Base-by-base conservation (phyloP, 1,140 invertebrate genomes). In the Meteorus sp. region DNA sequence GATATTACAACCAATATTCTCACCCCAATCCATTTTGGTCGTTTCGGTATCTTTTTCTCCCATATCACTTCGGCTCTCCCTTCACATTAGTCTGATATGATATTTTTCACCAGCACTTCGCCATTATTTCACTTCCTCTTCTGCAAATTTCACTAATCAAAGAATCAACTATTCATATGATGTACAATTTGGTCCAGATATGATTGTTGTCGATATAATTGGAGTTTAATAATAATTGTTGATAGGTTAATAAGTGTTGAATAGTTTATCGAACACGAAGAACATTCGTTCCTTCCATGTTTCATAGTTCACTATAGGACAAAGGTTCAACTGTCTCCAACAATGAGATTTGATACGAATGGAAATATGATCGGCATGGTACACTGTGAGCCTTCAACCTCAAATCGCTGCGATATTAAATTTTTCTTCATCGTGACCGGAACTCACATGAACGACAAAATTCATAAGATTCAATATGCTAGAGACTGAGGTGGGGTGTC, bases 1-100 rank as follows among this genome's bases (percentile, higher is more conserved):
- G 67, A 72, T 75, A 77, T 76, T 77, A 77, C 73, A 78, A 76
- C 76, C 77, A 78, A 79, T 79, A 79, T 79, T 76, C 75, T 75
- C 72, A 73, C 75, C 73, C 72, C 68, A n/a, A n/a, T n/a, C n/a
- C 62, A 53, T 71, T 71, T 59, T 65, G 60, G 66, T 65, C 58
- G 57, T 50, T 52, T 52, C 45, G 44, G 51, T 25, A 37, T 52
- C 33, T 22, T 17, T 23, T 43, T 37, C 51, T 59, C 53, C 48
- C 53, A 57, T 41, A 31, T 61, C 29, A 44, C 57, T 27, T 54
- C 53, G 15, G 57, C 47, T 44, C 35, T 44, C 56, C 31, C 55
- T 27, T 31, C 37, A 13, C 19, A 39, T 29, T 56, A n/a, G n/a
- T n/a, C n/a, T n/a, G n/a, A n/a, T n/a, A n/a, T n/a, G n/a, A 25